Base-by-base conservation (phyloP, 2,797 vertebrate species). In the Rhinella marina region DNA sequence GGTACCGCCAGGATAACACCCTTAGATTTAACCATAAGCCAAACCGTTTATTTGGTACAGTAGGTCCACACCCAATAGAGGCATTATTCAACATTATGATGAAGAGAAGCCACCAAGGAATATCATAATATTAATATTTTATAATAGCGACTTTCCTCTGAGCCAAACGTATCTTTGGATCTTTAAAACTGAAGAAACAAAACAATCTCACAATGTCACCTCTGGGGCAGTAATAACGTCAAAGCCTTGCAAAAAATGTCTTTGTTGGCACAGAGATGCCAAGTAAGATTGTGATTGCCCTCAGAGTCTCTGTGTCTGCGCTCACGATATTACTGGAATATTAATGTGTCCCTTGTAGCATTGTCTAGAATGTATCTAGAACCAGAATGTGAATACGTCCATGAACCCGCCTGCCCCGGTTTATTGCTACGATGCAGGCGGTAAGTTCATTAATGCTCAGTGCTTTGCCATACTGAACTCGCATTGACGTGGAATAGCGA, bases 181-280 rank as follows among this genome's bases (percentile, higher is more conserved):
- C 17, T 41, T 72, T 21, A 72, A 41, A 72, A 41, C 41, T 13
- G 7, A 72, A 2, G 0, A 3, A 52, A 75, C 14, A 0, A 21
- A 75, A 23, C 11, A 75, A 50, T 50, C 73, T 76, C n/a, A 13
- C 73, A 76, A 52, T 76, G 73, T 76, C 73, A 76, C 54, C 73
- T 25, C 48, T 52, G 23, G 29, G 21, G 50, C 73, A 52, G 48
- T 16, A 25, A 76, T n/a, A 11, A 76, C 25, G 48, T 76, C 48
- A 14, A 52, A 52, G 16, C 11, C 23, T 76, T 54, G 50, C 25
- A 76, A 52, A 41, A 41, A 76, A 76, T 52, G 48, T 41, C 23
- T 76, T 9, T 14, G 48, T 54, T 19, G 70, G 48, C 17, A 2
- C 4, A 48, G 70, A 19, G 70, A 73, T 73, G 17, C 7, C 29